A percentile compares a stretch with the other conserved stretches of the same genome.
phyloP scores from a whole-genome alignment of 1,140 invertebrate genomes.

The Teleopsis dalmanni region DNA sequence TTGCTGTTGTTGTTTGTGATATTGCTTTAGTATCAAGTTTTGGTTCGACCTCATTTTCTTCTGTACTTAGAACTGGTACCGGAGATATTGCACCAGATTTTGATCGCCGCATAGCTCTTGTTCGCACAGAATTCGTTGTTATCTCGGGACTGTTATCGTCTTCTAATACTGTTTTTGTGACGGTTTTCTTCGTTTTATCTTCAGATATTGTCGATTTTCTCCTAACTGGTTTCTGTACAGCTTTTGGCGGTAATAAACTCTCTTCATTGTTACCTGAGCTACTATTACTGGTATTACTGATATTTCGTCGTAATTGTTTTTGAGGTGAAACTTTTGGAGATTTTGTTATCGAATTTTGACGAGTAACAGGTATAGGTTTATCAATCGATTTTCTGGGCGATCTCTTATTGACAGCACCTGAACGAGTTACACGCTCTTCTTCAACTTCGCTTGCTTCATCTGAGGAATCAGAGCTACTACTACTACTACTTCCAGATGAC shows the following conservation, averaged over 20 bases:
- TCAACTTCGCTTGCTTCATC: constrained; percentile 5
- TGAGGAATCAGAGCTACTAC: constrained; percentile 6
- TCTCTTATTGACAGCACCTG: constrained; percentile 18
- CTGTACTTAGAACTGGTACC: neutral
- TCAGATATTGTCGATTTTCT: constrained; percentile 22
- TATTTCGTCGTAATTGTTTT: constrained; percentile 17
- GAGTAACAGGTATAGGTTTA: constrained; percentile 13
- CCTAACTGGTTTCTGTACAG: constrained; percentile 6
- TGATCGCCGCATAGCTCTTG: constrained; percentile 30
- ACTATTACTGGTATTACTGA: constrained; percentile 6
- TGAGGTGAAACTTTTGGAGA: constrained; percentile 31
- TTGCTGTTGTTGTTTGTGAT: neutral
- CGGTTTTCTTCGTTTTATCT: constrained; percentile 14
- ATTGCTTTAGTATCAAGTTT: neutral
- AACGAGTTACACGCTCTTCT: constrained; percentile 11
- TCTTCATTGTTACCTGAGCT: constrained; percentile 4
- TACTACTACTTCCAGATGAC: constrained; percentile 10
- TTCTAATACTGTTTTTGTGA: neutral
- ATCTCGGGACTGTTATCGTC: neutral
- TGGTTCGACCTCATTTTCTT: constrained; percentile 1
- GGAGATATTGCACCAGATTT: constrained; percentile 30
- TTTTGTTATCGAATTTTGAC: constrained; percentile 32
- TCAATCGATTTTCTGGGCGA: constrained; percentile 33
- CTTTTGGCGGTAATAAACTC: neutral
- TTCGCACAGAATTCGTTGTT: constrained; percentile 7